phyloP scores from a whole-genome alignment of 2,797 vertebrate species.

The Lepilemur ruficaudatus region DNA sequence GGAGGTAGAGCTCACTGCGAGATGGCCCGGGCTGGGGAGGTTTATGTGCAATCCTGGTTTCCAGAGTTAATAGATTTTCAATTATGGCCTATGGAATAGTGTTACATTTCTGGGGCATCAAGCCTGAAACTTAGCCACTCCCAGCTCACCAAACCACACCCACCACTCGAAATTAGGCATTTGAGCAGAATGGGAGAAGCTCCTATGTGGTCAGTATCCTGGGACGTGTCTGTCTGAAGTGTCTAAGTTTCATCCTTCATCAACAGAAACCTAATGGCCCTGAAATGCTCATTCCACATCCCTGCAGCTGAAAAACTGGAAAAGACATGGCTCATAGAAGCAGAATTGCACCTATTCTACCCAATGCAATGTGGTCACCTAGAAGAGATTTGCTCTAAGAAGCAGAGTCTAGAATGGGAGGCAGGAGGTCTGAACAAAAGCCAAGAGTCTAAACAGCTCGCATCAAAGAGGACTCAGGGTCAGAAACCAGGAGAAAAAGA shows the following conservation, averaged over 20 bases:
- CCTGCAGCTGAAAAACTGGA: conserved; percentile 2
- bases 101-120: conserved; percentile 20
- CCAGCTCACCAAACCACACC: not conserved
- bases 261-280: not conserved
- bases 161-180: not conserved
- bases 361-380: not conserved
- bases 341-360: not conserved
- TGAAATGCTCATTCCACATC: not conserved
- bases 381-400: not conserved
- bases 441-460: not conserved
- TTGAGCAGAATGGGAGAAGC: not conserved
- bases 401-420: not conserved
- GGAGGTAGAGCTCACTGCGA: conserved; percentile 64
- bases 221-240: not conserved
- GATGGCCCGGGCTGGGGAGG: conserved; percentile 64
- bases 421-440: not conserved
- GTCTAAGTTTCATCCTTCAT: not conserved
- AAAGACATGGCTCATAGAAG: not conserved
- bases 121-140: not conserved
- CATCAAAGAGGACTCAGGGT: not conserved
- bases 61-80: conserved; percentile 78
- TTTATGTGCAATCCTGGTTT: conserved; percentile 73
- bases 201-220: not conserved
- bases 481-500: not conserved
- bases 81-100: conserved; percentile 61